phyloP scores from a whole-genome alignment of 2,797 vertebrate genomes.

The Danio choprae region DNA sequence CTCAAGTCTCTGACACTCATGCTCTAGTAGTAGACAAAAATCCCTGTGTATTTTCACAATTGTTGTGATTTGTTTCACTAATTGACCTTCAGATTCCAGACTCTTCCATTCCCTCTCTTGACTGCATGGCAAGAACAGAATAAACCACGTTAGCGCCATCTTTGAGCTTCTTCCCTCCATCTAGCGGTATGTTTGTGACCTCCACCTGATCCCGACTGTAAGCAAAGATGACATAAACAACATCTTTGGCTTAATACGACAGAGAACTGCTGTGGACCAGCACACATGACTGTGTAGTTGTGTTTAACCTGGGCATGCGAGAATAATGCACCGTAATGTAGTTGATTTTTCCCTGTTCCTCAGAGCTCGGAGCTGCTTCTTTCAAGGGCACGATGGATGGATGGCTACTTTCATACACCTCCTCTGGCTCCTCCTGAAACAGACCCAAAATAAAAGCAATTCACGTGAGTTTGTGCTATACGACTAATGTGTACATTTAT shows the following conservation, averaged over 20 bases:
- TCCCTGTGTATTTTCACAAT: neutral
- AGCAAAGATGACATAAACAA: neutral
- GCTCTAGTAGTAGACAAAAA: neutral
- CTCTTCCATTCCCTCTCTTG: neutral
- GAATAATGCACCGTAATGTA: conserved; percentile 78
- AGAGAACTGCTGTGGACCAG: neutral
- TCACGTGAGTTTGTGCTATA: neutral
- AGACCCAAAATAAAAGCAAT: conserved; percentile 13
- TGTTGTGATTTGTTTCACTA: neutral
- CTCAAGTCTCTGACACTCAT: neutral
- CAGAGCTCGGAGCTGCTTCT: conserved; percentile 70
- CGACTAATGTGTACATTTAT: no score
- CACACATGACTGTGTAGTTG: neutral
- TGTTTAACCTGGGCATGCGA: conserved; percentile 70
- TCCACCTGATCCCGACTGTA: conserved; percentile 73
- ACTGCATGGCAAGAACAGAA: conserved; percentile 65
- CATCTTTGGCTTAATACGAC: neutral
- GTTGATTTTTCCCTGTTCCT: conserved; percentile 63
- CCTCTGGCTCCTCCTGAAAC: conserved; percentile 77
- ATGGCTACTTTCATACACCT: conserved; percentile 74
- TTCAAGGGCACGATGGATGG: conserved; percentile 79
- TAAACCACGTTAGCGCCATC: conserved; percentile 73
- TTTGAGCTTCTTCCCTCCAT: conserved; percentile 68
- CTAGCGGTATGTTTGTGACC: conserved; percentile 71
- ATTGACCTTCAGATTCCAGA: neutral